phyloP scores from a whole-genome alignment of 2,113 vertebrate species.

The Paramormyrops kingsleyae region DNA sequence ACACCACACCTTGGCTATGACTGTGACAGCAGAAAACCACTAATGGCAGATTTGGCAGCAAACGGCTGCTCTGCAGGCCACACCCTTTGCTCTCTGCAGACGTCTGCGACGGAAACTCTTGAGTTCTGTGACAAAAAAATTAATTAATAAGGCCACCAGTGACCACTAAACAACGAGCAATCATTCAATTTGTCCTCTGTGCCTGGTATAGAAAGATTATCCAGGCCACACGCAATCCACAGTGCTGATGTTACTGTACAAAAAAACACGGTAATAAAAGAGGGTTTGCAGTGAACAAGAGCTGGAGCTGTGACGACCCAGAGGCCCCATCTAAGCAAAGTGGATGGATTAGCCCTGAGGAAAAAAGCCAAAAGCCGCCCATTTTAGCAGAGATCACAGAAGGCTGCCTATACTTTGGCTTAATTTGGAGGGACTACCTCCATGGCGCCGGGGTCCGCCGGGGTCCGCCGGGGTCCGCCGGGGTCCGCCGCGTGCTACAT shows the following conservation, averaged over 20 bases:
- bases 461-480: too few species aligned
- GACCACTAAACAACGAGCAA: constrained; percentile 8
- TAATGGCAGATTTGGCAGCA: constrained; percentile 23
- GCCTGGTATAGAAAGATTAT: not conserved
- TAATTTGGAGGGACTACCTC: too few species aligned
- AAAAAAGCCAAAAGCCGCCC: not conserved
- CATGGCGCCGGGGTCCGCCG: not conserved
- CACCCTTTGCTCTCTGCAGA: not conserved
- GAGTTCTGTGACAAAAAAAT: constrained; percentile 4
- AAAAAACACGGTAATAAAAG: not conserved
- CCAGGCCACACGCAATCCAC: not conserved
- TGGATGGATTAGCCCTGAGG: not conserved
- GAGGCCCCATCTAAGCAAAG: not conserved
- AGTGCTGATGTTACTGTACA: not conserved
- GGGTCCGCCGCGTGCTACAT: not conserved
- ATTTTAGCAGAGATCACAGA: not conserved
- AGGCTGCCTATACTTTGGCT: not conserved
- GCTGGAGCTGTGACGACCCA: not conserved
- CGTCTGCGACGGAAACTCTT: constrained; percentile 31
- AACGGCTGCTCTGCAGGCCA: constrained; percentile 3
- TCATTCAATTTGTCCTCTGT: not conserved
- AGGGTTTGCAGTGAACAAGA: not conserved
- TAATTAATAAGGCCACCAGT: not conserved
- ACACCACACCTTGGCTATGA: not conserved
- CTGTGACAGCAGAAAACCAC: constrained; percentile 21